Base-by-base conservation (phyloP, 2,113 vertebrate species). In the Brienomyrus brachyistius region DNA sequence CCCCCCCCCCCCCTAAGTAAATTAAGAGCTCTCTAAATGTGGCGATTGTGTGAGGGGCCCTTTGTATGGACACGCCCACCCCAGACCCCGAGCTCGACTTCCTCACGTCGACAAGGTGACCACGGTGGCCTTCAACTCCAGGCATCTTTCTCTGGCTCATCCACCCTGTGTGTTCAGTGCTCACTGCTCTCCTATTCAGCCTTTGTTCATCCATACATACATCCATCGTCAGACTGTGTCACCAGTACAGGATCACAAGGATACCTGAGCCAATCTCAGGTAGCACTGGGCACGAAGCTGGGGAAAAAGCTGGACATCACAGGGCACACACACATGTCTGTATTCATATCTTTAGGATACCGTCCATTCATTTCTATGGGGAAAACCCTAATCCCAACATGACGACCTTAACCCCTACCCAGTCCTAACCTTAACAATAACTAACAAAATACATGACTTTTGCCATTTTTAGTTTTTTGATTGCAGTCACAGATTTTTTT, bases 1-100 rank as follows among this genome's bases (percentile, higher is more conserved):
- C 94, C 93, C 43, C 93, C 94, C 93, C 43, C 93, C 43, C 88
- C 96, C 93, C 93, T 96, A 92, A 97, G 94, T 96, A 96, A 98
- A 97, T 96, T 95, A 97, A 97, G 96, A 96, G 93, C 95, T 95
- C 93, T 95, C 95, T 96, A 97, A 98, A 98, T 95, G 95, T 96
- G 94, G 92, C 93, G 93, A 96, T 97, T 98, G 97, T 97, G 92
- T 95, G 95, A 40, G 86, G 93, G 94, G 93, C 93, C 92, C 93
- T 92, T 95, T 94, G 95, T 94, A 94, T 83, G 91, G 93, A 94
- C 91, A 52, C 3, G 27, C n/a, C 15, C 50, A 9, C 2, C 11
- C 10, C 10, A 54, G 51, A 52, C 23, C 51, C 85, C 1, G 85
- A 23, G 82, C 35, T 80, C 82, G 45, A 48, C 82, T 84, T 23